Conservation (phyloP, 2,888 invertebrate genomes). For the Hirtodrosophila trivittata region DNA sequence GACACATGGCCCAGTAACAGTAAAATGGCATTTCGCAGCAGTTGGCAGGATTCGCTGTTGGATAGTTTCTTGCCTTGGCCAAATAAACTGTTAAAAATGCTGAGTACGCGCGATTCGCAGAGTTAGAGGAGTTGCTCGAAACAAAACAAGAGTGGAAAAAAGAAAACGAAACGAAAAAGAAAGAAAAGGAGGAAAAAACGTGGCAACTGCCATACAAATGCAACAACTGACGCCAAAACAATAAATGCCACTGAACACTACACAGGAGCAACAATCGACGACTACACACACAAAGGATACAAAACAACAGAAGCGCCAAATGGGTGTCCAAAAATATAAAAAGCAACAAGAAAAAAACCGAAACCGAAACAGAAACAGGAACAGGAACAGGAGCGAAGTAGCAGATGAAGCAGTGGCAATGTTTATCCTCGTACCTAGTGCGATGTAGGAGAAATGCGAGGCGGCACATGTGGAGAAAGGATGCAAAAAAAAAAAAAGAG, state of each 20-base stretch:
- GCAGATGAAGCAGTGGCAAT: constrained; percentile 6
- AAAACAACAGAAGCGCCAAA: constrained; percentile 58
- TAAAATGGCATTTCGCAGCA: constrained; percentile 29
- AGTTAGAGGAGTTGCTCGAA: not conserved
- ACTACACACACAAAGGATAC: constrained; percentile 29
- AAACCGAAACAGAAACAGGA: constrained; percentile 7
- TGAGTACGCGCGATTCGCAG: constrained; percentile 58
- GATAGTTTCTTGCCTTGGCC: constrained; percentile 52
- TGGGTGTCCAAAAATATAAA: constrained; percentile 31
- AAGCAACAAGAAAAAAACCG: constrained; percentile 5
- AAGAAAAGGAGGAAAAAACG: constrained; percentile 17
- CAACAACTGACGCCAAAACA: constrained; percentile 74
- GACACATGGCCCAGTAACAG: constrained; percentile 23
- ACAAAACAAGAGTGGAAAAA: not conserved
- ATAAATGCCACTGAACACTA: constrained; percentile 65
- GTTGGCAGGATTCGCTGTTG: constrained; percentile 33
- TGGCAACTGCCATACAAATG: constrained; percentile 54
- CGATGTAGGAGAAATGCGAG: not conserved
- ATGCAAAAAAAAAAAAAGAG: constrained; percentile 35
- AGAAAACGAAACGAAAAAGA: not conserved
- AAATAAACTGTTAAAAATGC: constrained; percentile 73
- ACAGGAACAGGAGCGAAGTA: constrained; percentile 1
- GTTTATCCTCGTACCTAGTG: constrained; percentile 21
- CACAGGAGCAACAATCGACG: constrained; percentile 37
- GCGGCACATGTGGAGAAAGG: not conserved